Base-by-base conservation (phyloP, 2,888 invertebrate species). In the Caenorhabditis sp. region DNA sequence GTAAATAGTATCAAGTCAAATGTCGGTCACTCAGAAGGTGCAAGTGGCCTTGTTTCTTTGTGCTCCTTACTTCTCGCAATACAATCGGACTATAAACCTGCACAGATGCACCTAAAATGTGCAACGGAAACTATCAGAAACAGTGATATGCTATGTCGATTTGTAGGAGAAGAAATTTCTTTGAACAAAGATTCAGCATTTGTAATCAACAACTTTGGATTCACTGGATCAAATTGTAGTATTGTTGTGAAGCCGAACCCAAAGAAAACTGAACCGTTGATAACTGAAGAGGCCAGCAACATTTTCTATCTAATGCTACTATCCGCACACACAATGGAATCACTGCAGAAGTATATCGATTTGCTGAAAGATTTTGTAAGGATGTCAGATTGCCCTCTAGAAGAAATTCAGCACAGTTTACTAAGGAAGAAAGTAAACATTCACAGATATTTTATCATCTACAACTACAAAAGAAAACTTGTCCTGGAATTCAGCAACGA, bases 181-280 rank as follows among this genome's bases (percentile, higher is more conserved):
- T 6, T 82, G 1, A 22, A 67, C 2, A 56, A 79, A 13, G 28
- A 77, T 6, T 47, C 58, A 2, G 40, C 64, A 1, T 69, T 82
- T 55, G 61, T 85, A 11, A 82, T 90, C 58, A 90, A 90, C 77
- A 87, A 86, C 22, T 90, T 90, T 74, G 90, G 90, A 22, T 90
- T 90, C 76, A 90, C 87, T 60, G 90, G 90, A 11, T 88, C 87
- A 1, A 88, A 88, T 67, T 76, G 84, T 11, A 76, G 77, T 13
- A 35, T 86, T 6, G 53, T 80, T 2, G 24, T 88, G 1, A 74
- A 80, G 60, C 65, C 69, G 5, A 64, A 64, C 8, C n/a, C 5
- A 13, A 9, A 8, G 1, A 15, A 20, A 35, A n/a, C 8, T 26
- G 35, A 61, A 11, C 18, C 24, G 13, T 5, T n/a, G 9, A 22